phyloP scores from a whole-genome alignment of 2,888 invertebrate species.

The Tipula vernalis region DNA sequence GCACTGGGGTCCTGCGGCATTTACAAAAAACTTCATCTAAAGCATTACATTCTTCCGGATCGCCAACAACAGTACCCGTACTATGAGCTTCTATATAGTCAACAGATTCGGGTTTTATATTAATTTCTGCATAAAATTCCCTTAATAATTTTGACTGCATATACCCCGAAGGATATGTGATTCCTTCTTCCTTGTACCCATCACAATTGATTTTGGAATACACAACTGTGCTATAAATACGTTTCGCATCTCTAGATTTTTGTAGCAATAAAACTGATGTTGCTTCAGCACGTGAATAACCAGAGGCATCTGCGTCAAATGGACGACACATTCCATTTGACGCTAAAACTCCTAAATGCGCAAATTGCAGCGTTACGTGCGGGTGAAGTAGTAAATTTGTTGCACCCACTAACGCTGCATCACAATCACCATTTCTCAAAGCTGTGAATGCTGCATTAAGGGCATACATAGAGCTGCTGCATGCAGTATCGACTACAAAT shows the following conservation, averaged over 20 bases:
- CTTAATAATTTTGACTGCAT: conserved; percentile 47
- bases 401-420: conserved; percentile 82
- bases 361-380: conserved; percentile 77
- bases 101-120: conserved; percentile 53
- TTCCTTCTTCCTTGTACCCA: conserved; percentile 31
- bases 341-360: conserved; percentile 64
- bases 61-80: no score
- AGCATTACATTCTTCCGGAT: no score
- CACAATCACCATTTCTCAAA: conserved; percentile 68
- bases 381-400: conserved; percentile 78
- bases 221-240: conserved; percentile 54
- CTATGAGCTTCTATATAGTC: conserved; percentile 54
- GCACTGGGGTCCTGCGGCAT: no score
- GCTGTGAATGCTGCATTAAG: conserved; percentile 69
- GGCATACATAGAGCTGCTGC: conserved; percentile 85
- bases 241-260: conserved; percentile 50
- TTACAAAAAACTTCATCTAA: no score
- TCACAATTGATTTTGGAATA: conserved; percentile 70
- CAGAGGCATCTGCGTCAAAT: conserved; percentile 74
- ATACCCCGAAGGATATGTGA: conserved; percentile 52
- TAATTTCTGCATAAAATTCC: conserved; percentile 56
- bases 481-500: conserved; percentile 82
- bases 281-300: conserved; percentile 76
- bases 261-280: conserved; percentile 59
- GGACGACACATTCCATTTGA: conserved; percentile 78